A percentile compares a stretch with the other conserved stretches of the same genome.
These are phyloP conservation scores for Drosophila sproati DNA, from an alignment of 1,140 invertebrate species.

Conservation along the genomic window DNA sequence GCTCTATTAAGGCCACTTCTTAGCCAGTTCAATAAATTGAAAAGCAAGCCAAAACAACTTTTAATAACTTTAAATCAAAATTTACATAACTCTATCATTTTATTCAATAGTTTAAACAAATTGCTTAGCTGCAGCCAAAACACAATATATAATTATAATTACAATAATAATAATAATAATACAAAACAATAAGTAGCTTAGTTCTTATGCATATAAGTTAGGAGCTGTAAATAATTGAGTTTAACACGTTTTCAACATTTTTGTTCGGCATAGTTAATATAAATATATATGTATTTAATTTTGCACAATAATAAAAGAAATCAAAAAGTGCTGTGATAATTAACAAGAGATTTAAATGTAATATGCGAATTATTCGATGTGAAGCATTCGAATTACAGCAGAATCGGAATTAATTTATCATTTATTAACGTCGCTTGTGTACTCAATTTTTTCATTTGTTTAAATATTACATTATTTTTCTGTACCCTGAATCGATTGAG, in stretches of 20 bases:
- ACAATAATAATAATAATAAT: slow-evolving; percentile 12
- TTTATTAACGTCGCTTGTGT: not conserved
- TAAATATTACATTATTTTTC: no score
- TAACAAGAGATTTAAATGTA: slow-evolving; percentile 59
- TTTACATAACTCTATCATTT: slow-evolving; percentile 26
- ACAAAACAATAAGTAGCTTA: slow-evolving; percentile 41
- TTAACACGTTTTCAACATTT: slow-evolving; percentile 29
- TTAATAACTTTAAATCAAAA: slow-evolving; percentile 34
- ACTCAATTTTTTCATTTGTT: not conserved
- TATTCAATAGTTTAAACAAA: slow-evolving; percentile 23
- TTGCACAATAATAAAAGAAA: slow-evolving; percentile 74
- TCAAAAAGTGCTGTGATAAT: slow-evolving; percentile 82
- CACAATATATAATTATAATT: slow-evolving; percentile 22
- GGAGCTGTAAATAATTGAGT: slow-evolving; percentile 60
- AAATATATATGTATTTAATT: slow-evolving; percentile 63
- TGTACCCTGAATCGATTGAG: no score
- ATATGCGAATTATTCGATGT: slow-evolving; percentile 25
- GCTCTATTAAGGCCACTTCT: slow-evolving; percentile 40
- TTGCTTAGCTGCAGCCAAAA: slow-evolving; percentile 51
- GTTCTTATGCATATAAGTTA: slow-evolving; percentile 26
- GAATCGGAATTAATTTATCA: slow-evolving; percentile 22
- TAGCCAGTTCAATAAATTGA: slow-evolving; percentile 29
- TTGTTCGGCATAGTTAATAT: slow-evolving; percentile 28
- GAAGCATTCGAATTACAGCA: slow-evolving; percentile 38
- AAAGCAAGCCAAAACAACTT: slow-evolving; percentile 48